Evolutionary conservation across 2,797 vertebrate species (phyloP).

Genomic region (Mycteria americana): DNA sequence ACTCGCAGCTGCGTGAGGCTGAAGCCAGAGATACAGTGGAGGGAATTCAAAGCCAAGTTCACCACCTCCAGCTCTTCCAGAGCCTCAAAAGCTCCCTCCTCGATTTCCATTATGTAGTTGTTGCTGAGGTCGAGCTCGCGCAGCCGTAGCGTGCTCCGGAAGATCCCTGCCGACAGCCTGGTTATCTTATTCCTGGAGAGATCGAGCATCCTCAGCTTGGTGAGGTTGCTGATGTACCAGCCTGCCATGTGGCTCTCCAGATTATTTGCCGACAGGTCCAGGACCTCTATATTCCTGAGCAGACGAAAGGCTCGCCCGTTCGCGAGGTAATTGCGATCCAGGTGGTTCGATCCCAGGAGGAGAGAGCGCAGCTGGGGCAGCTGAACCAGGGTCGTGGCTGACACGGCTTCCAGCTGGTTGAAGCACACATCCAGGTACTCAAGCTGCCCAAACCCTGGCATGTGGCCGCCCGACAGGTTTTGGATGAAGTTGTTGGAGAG

Average conservation of each 20-base stretch:
- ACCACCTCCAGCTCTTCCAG: slow-evolving; percentile 72
- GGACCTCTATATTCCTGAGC: slow-evolving; percentile 66
- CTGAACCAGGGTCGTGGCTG: slow-evolving; percentile 69
- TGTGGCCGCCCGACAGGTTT: slow-evolving; percentile 62
- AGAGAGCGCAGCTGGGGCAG: slow-evolving; percentile 73
- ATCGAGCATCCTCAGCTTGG: slow-evolving; percentile 72
- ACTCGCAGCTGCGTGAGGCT: slow-evolving; percentile 76
- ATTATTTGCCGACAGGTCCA: slow-evolving; percentile 80
- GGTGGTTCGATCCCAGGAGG: slow-evolving; percentile 76
- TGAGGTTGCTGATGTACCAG: slow-evolving; percentile 76
- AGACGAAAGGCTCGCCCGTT: slow-evolving; percentile 72
- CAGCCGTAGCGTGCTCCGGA: slow-evolving; percentile 67
- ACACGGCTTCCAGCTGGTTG: slow-evolving; percentile 81
- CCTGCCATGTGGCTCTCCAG: slow-evolving; percentile 72
- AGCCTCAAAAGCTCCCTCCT: slow-evolving; percentile 75
- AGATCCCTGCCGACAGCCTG: slow-evolving; percentile 68
- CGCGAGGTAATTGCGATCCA: slow-evolving; percentile 70
- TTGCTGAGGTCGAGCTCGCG: slow-evolving; percentile 72
- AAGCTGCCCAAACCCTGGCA: slow-evolving; percentile 69
- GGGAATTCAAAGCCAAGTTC: slow-evolving; percentile 78
- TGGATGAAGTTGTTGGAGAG: slow-evolving; percentile 84
- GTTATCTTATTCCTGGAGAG: slow-evolving; percentile 76
- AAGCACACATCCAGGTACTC: slow-evolving; percentile 76
- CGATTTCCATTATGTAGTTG: slow-evolving; percentile 79
- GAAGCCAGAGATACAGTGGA: slow-evolving; percentile 79